Base-by-base conservation (phyloP, 2,797 vertebrate genomes). In the Notolabrus celidotus region DNA sequence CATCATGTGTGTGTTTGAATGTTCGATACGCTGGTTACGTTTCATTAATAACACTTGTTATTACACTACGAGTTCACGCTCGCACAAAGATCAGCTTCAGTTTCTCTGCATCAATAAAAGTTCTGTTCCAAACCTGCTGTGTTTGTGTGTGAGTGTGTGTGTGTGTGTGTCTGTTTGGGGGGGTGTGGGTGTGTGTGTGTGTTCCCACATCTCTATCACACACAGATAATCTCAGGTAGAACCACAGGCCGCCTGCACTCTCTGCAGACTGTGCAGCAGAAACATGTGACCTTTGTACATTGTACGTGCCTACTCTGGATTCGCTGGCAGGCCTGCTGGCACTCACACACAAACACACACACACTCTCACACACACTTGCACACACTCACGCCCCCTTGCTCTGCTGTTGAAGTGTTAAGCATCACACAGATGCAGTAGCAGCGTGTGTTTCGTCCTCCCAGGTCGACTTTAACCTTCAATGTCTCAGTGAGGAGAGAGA, bases 71-170 rank as follows among this genome's bases (percentile, higher is more conserved):
- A 50, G 47, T 51, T 77, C 71, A 67, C 57, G 77, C 27, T 63
- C 74, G 56, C 67, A 81, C 79, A 71, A 67, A 51, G 51, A 85
- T 86, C 73, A 70, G 69, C 74, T 82, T 67, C 61, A 69, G 43
- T 77, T 83, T 70, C 89, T 88, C 77, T 78, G 85, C 84, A 72
- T 80, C 71, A 88, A 90, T 92, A 86, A 90, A 90, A 34, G 56
- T 73, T 84, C 34, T 34, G 57, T 84, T 73, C 83, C 83, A 89
- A 84, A 76, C 66, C 58, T 77, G 51, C 43, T 77, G 12, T 76
- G 52, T 82, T 73, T 42, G 58, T 67, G 8, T 7, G 8, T 22
- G 15, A 15, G 38, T 39, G 38, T 16, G 38, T 17, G 38, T 39
- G 38, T 39, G 36, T 38, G 6, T 8, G 36, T 38, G 36, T 38